A percentile compares a stretch with the other conserved stretches of the same genome.
phyloP scores from a whole-genome alignment of 2,113 vertebrate species.

The Crotalus tigris region DNA sequence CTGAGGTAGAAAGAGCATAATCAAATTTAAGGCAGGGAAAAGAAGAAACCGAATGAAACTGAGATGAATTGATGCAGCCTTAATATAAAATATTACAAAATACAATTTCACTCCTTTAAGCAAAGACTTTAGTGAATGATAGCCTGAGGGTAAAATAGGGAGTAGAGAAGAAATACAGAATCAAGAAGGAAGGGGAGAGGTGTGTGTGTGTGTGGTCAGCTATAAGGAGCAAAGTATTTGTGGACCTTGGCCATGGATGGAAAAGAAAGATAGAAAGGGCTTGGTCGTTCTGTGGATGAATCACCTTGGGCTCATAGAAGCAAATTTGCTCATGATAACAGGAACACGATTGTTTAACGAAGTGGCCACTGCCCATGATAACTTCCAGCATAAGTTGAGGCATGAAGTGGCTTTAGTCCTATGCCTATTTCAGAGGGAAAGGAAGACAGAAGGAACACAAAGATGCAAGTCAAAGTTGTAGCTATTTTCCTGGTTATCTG shows the following conservation, averaged over 20 bases:
- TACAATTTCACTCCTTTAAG: not conserved
- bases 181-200: not conserved
- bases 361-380: not conserved
- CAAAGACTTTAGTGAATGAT: not conserved
- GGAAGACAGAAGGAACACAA: not conserved
- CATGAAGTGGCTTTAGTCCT: not conserved
- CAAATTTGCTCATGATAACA: not conserved
- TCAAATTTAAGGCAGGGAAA: not conserved
- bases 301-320: not conserved
- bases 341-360: not conserved
- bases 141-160: too few relatives aligned
- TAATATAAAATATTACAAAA: not conserved
- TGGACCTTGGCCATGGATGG: not conserved
- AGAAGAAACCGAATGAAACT: not conserved
- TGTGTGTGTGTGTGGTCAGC: too few relatives aligned
- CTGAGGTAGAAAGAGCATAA: not conserved
- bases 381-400: not conserved
- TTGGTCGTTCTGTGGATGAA: not conserved
- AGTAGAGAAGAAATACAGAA: not conserved
- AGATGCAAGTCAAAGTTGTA: not conserved
- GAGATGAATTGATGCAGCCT: not conserved
- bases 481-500: not conserved
- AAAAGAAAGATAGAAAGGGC: not conserved
- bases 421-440: not conserved
- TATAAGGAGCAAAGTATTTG: not conserved